Evolutionary conservation across 2,113 vertebrate genomes (phyloP), one percentile per base, ranked within the genome.

Genomic region (Cryptoleucopteryx plumbea): DNA sequence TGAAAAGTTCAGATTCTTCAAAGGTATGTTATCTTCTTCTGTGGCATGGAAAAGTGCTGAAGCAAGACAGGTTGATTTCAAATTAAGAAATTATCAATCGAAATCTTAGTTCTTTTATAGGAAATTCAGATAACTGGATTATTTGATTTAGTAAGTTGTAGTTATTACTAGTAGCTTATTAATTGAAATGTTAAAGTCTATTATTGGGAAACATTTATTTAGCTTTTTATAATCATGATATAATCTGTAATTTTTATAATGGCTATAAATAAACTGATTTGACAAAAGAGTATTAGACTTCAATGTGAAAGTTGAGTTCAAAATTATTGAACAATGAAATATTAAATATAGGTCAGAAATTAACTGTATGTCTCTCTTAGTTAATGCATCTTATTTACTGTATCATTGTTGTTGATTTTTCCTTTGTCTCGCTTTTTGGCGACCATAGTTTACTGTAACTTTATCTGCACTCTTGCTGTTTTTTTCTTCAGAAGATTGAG

Each of bases 1-100:
- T 99, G 99, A 99, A 98, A 97, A 99, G 98, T 96, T 99, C 99
- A 29, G 99, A 99, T 97, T 99, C 99, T 29, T 98, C 98, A 71
- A 99, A 99, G 99, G 99, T 99, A 98, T 8, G 92, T 71, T 32
- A 22, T 61, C 40, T 77, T 42, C 70, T 90, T 93, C 56, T 52
- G 4, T 40, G 29, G 19, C 7, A 4, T 32, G 31, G 14, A 72
- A 56, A 83, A 58, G 23, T 21, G 20, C 34, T n/a, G 10, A 22
- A 25, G 48, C 36, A 45, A 58, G 52, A 16, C 22, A 36, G 21
- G 23, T 31, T 84, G 25, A 72, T 78, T 66, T 62, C 5, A 67
- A 82, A 62, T 62, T 31, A 65, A 61, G 42, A 59, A 63, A 16
- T 68, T 68, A 32, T 31, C 8, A 45, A 43, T 79, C 2, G 36